phyloP scores from a whole-genome alignment of 2,113 vertebrate genomes.

The Megaceryle torquata region DNA sequence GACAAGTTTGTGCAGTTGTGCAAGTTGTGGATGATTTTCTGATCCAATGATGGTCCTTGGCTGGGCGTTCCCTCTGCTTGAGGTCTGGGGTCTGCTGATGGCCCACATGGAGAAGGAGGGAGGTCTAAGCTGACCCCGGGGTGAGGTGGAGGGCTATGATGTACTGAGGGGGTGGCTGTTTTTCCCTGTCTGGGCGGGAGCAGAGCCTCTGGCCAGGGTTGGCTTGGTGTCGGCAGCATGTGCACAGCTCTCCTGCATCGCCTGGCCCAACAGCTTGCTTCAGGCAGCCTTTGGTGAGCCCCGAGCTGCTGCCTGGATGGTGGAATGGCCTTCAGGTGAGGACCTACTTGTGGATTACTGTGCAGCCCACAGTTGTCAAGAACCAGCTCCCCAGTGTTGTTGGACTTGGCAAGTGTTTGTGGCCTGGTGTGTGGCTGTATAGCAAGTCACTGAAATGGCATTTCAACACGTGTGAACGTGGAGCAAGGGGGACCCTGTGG shows the following conservation, averaged over 20 bases:
- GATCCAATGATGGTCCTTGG: not conserved
- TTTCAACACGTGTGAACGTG: not conserved
- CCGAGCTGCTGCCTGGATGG: not conserved
- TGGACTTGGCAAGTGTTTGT: not conserved
- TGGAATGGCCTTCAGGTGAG: not conserved
- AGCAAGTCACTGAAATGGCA: not conserved
- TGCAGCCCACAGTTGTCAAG: not conserved
- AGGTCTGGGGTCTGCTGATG: not conserved
- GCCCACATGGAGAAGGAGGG: not conserved
- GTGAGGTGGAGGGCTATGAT: fast-evolving
- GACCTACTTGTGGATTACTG: fast-evolving
- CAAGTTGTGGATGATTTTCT: not conserved
- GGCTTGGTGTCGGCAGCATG: fast-evolving
- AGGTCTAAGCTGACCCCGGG: not conserved
- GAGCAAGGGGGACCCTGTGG: not conserved
- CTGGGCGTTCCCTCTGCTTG: not conserved
- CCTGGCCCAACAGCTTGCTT: not conserved
- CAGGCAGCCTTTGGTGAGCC: not conserved
- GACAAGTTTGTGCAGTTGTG: not conserved
- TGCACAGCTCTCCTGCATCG: not conserved
- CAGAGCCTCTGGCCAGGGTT: not conserved
- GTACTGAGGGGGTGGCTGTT: not conserved
- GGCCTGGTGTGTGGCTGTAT: not conserved
- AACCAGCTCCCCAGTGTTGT: not conserved
- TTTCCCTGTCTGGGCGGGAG: not conserved